phyloP scores from a whole-genome alignment of 1,140 invertebrate genomes.

The Papilio aristodemus region DNA sequence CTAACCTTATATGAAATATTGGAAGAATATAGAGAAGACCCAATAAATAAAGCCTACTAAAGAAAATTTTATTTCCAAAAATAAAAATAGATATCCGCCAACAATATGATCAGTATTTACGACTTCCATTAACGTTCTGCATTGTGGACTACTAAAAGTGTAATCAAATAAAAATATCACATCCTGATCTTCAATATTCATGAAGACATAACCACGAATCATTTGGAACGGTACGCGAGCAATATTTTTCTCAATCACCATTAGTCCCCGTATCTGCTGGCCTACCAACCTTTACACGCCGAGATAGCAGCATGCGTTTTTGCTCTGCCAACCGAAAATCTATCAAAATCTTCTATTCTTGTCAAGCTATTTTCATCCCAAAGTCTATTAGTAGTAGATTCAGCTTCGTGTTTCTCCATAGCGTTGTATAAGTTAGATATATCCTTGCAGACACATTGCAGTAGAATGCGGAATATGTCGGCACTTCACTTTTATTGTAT shows the following conservation, averaged over 20 bases:
- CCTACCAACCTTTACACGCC: slow-evolving; percentile 66
- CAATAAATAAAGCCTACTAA: slow-evolving; percentile 9
- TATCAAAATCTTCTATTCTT: slow-evolving; percentile 46
- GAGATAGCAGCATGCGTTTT: slow-evolving; percentile 55
- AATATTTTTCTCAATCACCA: slow-evolving; percentile 80
- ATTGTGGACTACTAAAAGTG: slow-evolving; percentile 54
- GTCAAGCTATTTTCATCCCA: slow-evolving; percentile 41
- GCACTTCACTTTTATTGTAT: slow-evolving; percentile 80
- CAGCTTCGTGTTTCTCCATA: slow-evolving; percentile 35
- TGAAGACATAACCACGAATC: slow-evolving; percentile 76
- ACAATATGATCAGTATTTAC: slow-evolving; percentile 42
- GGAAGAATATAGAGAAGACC: background rate
- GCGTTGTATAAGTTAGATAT: slow-evolving; percentile 54
- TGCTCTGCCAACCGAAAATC: slow-evolving; percentile 59
- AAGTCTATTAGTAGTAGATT: slow-evolving; percentile 37
- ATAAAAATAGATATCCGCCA: slow-evolving; percentile 29
- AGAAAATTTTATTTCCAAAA: slow-evolving; percentile 18
- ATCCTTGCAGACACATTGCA: slow-evolving; percentile 60
- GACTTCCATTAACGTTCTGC: slow-evolving; percentile 55
- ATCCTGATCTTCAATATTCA: slow-evolving; percentile 78
- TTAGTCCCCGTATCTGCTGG: slow-evolving; percentile 74
- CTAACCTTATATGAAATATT: background rate
- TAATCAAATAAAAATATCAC: slow-evolving; percentile 72
- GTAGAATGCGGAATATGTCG: slow-evolving; percentile 78
- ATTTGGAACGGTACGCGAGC: slow-evolving; percentile 58